These are phyloP conservation scores for Hippopotamus amphibius DNA, from an alignment of 2,113 vertebrate species.

Conservation along the genomic window DNA sequence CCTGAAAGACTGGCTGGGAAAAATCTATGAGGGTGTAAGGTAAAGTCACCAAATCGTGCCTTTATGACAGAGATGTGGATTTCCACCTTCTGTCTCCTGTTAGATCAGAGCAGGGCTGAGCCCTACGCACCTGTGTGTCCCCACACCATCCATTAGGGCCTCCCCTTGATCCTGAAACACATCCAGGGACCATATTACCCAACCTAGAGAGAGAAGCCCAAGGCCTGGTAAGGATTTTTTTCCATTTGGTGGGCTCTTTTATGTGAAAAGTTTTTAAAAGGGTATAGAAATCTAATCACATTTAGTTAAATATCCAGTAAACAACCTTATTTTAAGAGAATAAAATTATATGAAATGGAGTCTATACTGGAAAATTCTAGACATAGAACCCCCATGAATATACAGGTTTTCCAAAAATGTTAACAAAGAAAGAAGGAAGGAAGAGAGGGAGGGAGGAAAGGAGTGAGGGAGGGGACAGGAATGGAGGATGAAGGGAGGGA, in stretches of 20 bases:
- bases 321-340: background rate
- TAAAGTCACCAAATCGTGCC: background rate
- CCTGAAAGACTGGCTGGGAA: background rate
- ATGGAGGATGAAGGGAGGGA: background rate
- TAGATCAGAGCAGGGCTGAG: background rate
- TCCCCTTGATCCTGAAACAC: background rate
- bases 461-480: no score
- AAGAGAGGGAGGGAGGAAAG: background rate
- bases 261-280: constrained; percentile 18
- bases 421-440: background rate
- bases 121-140: background rate
- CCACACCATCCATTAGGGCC: background rate
- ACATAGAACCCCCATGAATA: background rate
- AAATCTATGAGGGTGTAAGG: background rate
- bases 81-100: background rate
- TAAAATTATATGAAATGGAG: background rate
- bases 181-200: background rate
- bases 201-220: background rate
- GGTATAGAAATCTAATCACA: constrained; percentile 8
- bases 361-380: background rate
- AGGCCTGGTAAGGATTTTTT: background rate
- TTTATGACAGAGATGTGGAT: background rate
- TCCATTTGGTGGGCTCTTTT: background rate
- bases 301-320: constrained; percentile 1
- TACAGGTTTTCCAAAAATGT: background rate